Evolutionary conservation across 2,797 vertebrate species (phyloP), one percentile per base, ranked within the genome.

Genomic region (Melanitta fusca): DNA sequence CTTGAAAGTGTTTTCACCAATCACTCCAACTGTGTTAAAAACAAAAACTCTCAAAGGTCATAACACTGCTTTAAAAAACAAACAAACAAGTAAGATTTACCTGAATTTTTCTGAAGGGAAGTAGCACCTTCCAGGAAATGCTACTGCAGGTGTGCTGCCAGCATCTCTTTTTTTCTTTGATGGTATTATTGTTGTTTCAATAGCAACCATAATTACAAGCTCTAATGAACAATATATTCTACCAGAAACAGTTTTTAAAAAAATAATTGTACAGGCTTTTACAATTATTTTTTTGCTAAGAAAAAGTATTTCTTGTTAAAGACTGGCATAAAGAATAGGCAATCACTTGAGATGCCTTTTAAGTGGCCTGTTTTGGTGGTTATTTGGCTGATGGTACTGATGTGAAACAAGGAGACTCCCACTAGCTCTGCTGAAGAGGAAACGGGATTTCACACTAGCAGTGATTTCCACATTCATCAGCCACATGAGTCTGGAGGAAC

Each of bases 401-500:
- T 16, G 47, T 56, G 24, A n/a, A 25, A 19, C 7, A 12, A 20
- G 39, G 66, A 41, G 30, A 5, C 22, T 25, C 0, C 3, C 34
- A 10, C 39, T 25, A 5, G 5, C 32, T 11, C 8, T 43, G 62
- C 49, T 17, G 27, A 9, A 11, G 11, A 19, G 12, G 39, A 36
- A 49, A 56, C 13, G 6, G 38, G 27, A 20, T n/a, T 43, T 38
- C 15, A 36, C 18, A 13, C 17, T 45, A 34, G 17, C 57, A 30
- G 24, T 1, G 0, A 10, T 24, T 49, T 20, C 60, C 41, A 27
- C 61, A 3, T 36, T 54, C 39, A 3, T 19, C 0, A 1, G 0
- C 1, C 0, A 1, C 24, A 11, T 3, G 1, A 4, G 8, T 32
- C 41, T 1, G 7, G 43, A 45, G 27, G 41, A 41, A 34, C 22